Base-by-base conservation (phyloP, 1,140 invertebrate species). In the Camponotus floridanus region DNA sequence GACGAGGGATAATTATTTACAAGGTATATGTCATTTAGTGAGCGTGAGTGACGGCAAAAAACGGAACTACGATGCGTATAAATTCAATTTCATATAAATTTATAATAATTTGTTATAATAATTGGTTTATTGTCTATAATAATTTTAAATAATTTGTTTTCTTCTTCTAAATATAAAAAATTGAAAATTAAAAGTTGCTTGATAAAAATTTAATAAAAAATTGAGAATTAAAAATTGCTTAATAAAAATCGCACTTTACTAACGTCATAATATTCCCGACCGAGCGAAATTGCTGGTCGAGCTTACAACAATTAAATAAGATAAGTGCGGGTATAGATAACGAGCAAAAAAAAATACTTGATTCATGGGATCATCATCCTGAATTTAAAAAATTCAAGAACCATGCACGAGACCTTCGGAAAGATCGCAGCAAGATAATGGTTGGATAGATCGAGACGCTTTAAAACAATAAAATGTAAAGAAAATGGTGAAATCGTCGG, bases 291-390 rank as follows among this genome's bases (percentile, higher is more conserved):
- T 2, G 5, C 5, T 36, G 36, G 36, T 36, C 36, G 36, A 36
- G 13, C 1, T 61, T 62, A 39, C 18, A 61, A 61, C 18, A 45
- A 55, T 57, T 15, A 70, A 26, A 64, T 80, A 80, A 80, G 67
- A 83, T 83, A 83, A 83, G 26, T 74, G 55, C 26, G 39, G 68
- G 55, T 83, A 83, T 83, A 83, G 55, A 62, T 74, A 73, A 48
- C 7, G 18, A 70, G n/a, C n/a, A 11, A 81, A 70, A 80, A 45
- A 21, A 31, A 59, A 57, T 36, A 36, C 15, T 45, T 11, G 45
- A 68, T 73, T 26, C 59, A 11, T 13, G 18, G 55, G 13, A 83
- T 83, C 61, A n/a, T n/a, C n/a, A 48, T 55, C 3, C 7, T 11
- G 42, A 48, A 48, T 13, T 26, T 73, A 71, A 73, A 83, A 73